Conservation (phyloP, 2,113 vertebrate genomes). For the Mobula birostris region DNA sequence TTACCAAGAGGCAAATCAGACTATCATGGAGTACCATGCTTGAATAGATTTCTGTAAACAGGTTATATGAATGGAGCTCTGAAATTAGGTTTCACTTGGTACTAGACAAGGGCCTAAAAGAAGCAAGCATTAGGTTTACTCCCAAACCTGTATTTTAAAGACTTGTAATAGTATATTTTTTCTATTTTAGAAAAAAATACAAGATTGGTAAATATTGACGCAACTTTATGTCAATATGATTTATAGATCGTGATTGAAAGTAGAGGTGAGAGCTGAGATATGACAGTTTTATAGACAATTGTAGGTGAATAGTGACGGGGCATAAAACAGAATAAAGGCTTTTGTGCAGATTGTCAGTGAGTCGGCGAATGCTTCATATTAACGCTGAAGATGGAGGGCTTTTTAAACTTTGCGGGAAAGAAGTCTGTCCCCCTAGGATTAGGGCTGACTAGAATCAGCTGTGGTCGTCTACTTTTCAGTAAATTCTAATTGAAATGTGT, state of each 20-base stretch:
- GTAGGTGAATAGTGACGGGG: constrained; percentile 6
- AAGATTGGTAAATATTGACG: neutral
- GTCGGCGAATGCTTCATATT: constrained; percentile 29
- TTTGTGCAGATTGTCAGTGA: constrained; percentile 18
- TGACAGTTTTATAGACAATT: constrained; percentile 36
- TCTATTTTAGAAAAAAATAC: neutral
- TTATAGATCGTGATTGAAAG: constrained; percentile 20
- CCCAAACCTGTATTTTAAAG: neutral
- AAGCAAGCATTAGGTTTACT: neutral
- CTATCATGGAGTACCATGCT: neutral
- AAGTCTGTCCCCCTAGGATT: constrained; percentile 11
- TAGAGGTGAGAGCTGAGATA: constrained; percentile 19
- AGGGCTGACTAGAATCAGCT: constrained; percentile 33
- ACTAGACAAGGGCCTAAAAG: neutral
- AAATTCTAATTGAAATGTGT: constrained; percentile 35
- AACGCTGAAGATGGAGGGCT: constrained; percentile 9
- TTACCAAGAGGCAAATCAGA: constrained; percentile 15
- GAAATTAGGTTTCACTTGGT: neutral
- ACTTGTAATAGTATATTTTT: neutral
- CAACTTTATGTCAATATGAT: neutral
- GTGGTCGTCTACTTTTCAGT: constrained; percentile 17
- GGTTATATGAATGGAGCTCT: neutral
- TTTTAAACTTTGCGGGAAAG: constrained; percentile 31
- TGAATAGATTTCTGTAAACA: neutral
- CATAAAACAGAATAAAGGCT: constrained; percentile 29